These are phyloP conservation scores for Pseudeuparius sepicola DNA, from an alignment of 2,888 invertebrate species.

Conservation along the genomic window DNA sequence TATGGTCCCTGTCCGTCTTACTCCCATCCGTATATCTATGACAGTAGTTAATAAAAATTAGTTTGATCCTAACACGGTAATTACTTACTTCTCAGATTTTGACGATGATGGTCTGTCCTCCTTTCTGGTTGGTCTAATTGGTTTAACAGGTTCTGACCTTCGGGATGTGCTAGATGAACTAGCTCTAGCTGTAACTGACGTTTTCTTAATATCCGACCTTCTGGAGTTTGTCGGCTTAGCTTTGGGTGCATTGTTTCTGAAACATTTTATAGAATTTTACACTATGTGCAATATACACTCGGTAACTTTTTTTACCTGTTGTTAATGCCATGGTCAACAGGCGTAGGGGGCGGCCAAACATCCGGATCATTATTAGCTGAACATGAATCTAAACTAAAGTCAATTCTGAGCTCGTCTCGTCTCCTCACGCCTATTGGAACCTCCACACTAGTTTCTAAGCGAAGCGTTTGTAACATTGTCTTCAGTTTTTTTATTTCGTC, in stretches of 20 bases:
- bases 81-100: constrained; percentile 30
- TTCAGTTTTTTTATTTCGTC: constrained; percentile 80
- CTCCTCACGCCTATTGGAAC: constrained; percentile 42
- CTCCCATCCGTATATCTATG: constrained; percentile 35
- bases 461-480: constrained; percentile 65
- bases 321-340: constrained; percentile 61
- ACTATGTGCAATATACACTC: too few relatives aligned
- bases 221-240: constrained; percentile 28
- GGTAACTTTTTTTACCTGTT: too few relatives aligned
- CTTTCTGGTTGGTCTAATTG: constrained; percentile 31
- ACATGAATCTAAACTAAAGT: constrained; percentile 53
- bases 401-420: constrained; percentile 51
- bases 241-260: constrained; percentile 30
- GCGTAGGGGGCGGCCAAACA: constrained; percentile 80
- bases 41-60: too few relatives aligned
- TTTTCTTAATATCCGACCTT: constrained; percentile 34
- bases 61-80: too few relatives aligned
- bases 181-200: constrained; percentile 33
- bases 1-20: constrained; percentile 40
- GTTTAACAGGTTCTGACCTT: constrained; percentile 28
- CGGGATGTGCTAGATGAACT: constrained; percentile 34
- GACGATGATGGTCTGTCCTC: constrained; percentile 38
- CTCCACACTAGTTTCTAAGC: constrained; percentile 51
- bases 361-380: constrained; percentile 59
- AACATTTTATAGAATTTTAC: too few relatives aligned